Conservation (phyloP, 2,888 invertebrate species). For the Rotaria magnacalcarata region DNA sequence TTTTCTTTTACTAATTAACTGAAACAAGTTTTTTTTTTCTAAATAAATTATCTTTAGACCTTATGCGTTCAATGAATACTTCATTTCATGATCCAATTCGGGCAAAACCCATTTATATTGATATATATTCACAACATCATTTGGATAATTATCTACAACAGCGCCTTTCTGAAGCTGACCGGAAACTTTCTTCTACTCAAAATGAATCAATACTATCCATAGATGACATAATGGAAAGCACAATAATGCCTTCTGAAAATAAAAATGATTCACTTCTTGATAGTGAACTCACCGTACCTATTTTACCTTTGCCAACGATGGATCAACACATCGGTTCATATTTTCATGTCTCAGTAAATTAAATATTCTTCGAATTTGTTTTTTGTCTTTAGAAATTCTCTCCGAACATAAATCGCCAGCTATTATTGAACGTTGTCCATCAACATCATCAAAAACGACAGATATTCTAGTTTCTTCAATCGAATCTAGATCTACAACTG, state of each 20-base stretch:
- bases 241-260: background rate
- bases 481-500: no score
- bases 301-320: no score
- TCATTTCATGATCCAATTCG: background rate
- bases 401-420: background rate
- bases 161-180: background rate
- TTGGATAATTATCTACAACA: background rate
- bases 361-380: background rate
- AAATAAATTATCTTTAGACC: background rate
- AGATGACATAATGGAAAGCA: background rate
- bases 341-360: background rate
- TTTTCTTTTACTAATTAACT: no score
- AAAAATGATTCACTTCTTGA: no score
- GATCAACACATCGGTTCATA: background rate
- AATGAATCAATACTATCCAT: background rate
- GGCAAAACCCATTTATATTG: background rate
- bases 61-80: background rate
- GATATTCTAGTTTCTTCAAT: no score
- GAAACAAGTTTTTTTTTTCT: no score
- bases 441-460: background rate
- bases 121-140: constrained; percentile 8
- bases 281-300: no score
- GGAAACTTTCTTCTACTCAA: background rate
- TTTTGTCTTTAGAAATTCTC: background rate
- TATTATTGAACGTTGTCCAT: background rate